Evolutionary conservation across 2,113 vertebrate species (phyloP).

Genomic region (Crotalus helleri): DNA sequence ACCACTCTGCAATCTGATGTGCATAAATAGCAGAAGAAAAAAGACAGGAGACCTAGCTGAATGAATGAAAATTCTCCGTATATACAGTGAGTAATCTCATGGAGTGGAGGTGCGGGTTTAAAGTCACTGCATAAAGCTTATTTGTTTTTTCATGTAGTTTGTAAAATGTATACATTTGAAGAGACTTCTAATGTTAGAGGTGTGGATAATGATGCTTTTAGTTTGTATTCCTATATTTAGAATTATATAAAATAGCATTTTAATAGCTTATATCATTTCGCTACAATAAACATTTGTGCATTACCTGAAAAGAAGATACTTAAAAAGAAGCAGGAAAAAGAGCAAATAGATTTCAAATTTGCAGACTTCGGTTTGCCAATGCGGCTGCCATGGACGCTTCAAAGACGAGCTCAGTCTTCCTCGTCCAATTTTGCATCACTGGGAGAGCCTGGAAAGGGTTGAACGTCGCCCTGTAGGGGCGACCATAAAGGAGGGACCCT

Average conservation of each 20-base stretch:
- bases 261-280: not conserved
- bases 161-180: not conserved
- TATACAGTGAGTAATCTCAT: slow-evolving; percentile 50
- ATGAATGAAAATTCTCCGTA: slow-evolving; percentile 31
- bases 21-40: slow-evolving; percentile 58
- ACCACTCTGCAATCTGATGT: slow-evolving; percentile 40
- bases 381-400: too few relatives aligned
- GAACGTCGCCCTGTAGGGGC: too few relatives aligned
- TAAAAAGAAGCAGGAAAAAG: not conserved
- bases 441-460: too few relatives aligned
- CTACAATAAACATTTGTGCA: not conserved
- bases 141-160: slow-evolving; percentile 23
- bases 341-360: not conserved
- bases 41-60: slow-evolving; percentile 11
- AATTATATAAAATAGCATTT: not conserved
- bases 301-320: not conserved
- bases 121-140: not conserved
- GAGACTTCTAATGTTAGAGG: not conserved
- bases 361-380: too few relatives aligned
- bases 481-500: too few relatives aligned
- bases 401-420: too few relatives aligned
- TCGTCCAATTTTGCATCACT: too few relatives aligned
- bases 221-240: not conserved
- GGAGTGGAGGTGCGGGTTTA: not conserved
- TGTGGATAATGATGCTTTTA: not conserved